These are phyloP conservation scores for Panurus biarmicus DNA, from an alignment of 2,113 vertebrate species.

Conservation along the genomic window DNA sequence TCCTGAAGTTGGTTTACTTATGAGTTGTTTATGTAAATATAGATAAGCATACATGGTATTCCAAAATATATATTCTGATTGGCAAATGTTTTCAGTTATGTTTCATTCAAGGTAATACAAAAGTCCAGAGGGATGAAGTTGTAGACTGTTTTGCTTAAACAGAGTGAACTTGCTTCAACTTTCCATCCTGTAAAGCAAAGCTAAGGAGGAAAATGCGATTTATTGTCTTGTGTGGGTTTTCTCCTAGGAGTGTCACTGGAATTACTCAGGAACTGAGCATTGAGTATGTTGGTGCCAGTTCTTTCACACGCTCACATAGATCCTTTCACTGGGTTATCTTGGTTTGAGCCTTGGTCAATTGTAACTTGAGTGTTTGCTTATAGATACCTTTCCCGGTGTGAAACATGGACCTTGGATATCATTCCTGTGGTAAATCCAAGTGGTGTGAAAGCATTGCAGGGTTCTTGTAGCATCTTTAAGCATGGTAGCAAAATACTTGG, in stretches of 20 bases:
- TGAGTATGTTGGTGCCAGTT: not conserved
- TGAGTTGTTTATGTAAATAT: not conserved
- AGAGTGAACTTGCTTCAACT: not conserved
- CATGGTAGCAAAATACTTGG: not conserved
- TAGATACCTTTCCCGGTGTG: not conserved
- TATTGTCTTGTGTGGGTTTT: not conserved
- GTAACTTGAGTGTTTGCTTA: not conserved
- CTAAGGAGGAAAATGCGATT: not conserved
- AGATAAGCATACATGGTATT: not conserved
- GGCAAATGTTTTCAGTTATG: not conserved
- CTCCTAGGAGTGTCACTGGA: not conserved
- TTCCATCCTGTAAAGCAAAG: not conserved
- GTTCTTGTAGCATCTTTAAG: not conserved
- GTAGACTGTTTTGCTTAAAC: not conserved
- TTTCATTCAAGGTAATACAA: not conserved
- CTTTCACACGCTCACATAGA: not conserved
- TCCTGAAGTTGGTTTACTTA: not conserved
- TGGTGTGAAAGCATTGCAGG: not conserved
- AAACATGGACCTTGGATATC: not conserved
- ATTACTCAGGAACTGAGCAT: not conserved
- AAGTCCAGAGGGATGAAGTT: not conserved
- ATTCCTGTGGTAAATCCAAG: not conserved
- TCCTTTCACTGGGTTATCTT: not conserved
- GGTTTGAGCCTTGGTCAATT: not conserved
- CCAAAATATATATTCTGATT: not conserved